Base-by-base conservation (phyloP, 2,797 vertebrate species). In the Microctenopoma steveboyesi region DNA sequence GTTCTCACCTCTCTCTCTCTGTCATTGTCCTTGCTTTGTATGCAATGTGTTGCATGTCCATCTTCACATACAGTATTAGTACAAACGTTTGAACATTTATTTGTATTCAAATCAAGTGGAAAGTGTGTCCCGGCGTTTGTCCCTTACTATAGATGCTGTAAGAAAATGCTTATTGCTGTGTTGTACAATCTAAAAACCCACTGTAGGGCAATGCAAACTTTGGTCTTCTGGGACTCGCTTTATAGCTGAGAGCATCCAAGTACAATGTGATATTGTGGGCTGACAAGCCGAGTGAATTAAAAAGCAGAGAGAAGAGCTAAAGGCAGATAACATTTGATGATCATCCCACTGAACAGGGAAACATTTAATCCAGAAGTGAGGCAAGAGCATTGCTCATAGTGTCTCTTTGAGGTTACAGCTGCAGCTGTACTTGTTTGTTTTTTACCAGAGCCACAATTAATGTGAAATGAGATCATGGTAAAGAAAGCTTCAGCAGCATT, bases 351-450 rank as follows among this genome's bases (percentile, higher is more conserved):
- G 50, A 64, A 30, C 55, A 51, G 68, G 53, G 39, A 54, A 52
- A 45, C 10, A 43, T 57, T 68, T 48, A 67, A 73, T 76, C 72
- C 54, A 37, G 12, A 33, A 7, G 28, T 37, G 45, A 22, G 53
- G 48, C 39, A n/a, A 48, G 53, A 59, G 46, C 47, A 66, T 39
- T n/a, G 46, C 33, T 63, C 43, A 83, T 70, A 74, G 60, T 70
- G 66, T 70, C 43, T 58, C 30, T 1, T 4, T 7, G 10, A n/a
- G 42, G n/a, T 39, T 55, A 27, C 52, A 9, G 37, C n/a, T 30
- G 48, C 64, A 66, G 60, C 42, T 51, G 47, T 46, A 45, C 28
- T 9, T 35, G 40, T 25, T 49, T 37, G 30, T 63, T 46, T 27
- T 54, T 37, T 8, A 54, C 8, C 33, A n/a, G 53, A 27, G 67